Percentiles rank a stretch among this genome's conserved stretches.
These are phyloP conservation scores for Parelbella ahira DNA, from an alignment of 2,888 invertebrate species.

Conservation along the genomic window DNA sequence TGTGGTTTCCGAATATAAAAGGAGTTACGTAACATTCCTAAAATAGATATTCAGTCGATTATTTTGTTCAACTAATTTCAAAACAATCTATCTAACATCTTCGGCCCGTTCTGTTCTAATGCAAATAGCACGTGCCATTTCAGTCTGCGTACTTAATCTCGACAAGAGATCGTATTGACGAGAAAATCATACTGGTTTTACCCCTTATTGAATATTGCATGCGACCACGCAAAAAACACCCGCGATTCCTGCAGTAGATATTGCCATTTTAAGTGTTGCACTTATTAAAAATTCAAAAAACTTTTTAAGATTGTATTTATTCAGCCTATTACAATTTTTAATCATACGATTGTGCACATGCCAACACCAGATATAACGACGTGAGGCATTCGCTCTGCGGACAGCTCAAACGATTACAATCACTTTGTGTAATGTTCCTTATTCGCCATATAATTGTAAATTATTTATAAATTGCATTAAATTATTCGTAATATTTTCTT, in stretches of 20 bases:
- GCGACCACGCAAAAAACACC: constrained; percentile 33
- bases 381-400: constrained; percentile 24
- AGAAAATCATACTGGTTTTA: constrained; percentile 41
- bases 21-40: no score
- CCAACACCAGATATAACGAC: constrained; percentile 29
- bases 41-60: no score
- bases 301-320: constrained; percentile 26
- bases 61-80: no score
- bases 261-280: constrained; percentile 33
- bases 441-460: no score
- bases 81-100: no score
- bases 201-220: constrained; percentile 41
- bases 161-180: constrained; percentile 36
- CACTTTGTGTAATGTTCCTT: no score
- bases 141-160: constrained; percentile 38
- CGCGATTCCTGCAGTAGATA: constrained; percentile 37
- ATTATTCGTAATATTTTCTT: no score
- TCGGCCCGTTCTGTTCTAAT: no score
- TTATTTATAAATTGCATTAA: no score
- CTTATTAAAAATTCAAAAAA: constrained; percentile 30
- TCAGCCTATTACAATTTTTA: constrained; percentile 18
- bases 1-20: no score
- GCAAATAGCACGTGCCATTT: constrained; percentile 41
- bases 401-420: constrained; percentile 20
- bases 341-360: constrained; percentile 26